Base-by-base conservation (phyloP, 2,797 vertebrate species). In the Gambusia yucatana region DNA sequence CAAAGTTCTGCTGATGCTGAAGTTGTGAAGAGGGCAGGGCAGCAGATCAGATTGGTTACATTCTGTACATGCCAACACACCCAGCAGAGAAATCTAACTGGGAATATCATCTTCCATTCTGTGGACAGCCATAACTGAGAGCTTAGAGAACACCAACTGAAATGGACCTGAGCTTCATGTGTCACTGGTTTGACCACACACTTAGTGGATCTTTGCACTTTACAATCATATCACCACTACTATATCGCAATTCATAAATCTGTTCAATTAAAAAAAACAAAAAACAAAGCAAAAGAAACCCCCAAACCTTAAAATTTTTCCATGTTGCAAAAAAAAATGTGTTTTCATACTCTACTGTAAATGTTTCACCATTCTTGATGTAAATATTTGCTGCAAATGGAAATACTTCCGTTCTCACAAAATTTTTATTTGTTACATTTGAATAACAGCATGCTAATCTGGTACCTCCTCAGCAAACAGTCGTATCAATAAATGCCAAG, bases 51-150 rank as follows among this genome's bases (percentile, higher is more conserved):
- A 84, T 46, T 75, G 81, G 80, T 82, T 83, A 83, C 88, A 92
- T 93, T 88, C 82, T 90, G 82, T 72, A 84, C 88, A 87, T 85
- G 73, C 88, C 86, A 80, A 85, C 91, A 88, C 91, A 81, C 89
- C 90, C 90, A 81, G 87, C 39, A 7, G 30, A 91, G 84, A 82
- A 83, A 90, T 86, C 75, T 91, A 80, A 77, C 84, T 33, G 81
- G 41, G 72, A n/a, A 86, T 91, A 91, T 93, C 91, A 46, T 86
- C 90, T 94, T 92, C 84, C 91, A 72, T 71, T 76, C 41, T 36
- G 72, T 3, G 3, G 59, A 17, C 13, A 39, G 83, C 72, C 73
- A 80, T 80, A 81, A 69, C 76, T 82, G 79, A 86, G 74, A 11
- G 22, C 80, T 84, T 72, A 84, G 33, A 80, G 79, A 77, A 78